Evolutionary conservation across 2,113 vertebrate genomes (phyloP), one percentile per base, ranked within the genome.

Genomic region (Macquaria australasica): DNA sequence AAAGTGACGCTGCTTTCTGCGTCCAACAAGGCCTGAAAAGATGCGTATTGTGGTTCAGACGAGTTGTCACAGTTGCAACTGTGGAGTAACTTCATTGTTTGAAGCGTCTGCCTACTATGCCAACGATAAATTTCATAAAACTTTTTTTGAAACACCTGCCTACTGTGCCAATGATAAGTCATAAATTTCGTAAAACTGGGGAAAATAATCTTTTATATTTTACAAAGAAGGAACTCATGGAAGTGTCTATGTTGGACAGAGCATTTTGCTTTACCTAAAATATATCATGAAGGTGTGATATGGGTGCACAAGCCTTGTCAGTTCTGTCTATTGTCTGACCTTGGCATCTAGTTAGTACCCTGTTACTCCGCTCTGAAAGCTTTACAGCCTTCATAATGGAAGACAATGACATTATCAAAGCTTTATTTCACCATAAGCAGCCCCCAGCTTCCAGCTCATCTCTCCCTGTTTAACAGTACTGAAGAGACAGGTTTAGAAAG

Each of bases 351-450:
- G 66, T 86, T 66, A 69, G 67, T 12, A 60, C 59, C 53, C 28
- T 21, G 69, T 62, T 67, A 31, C 63, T 80, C 41, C 1, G 21
- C 64, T 87, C 81, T 89, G 83, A 86, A 63, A 77, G 60, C 58
- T 91, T 91, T 87, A 90, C 68, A 60, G 85, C 72, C 83, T 84
- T 69, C 31, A 39, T 86, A 83, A 89, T 88, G 69, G 70, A 82
- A 81, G 45, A 84, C 75, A 64, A 39, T 73, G 83, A 71, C 90
- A 88, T 88, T 90, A 93, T 90, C 78, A 83, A 80, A 85, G 84
- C 63, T 85, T 88, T 85, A 87, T 84, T 81, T 82, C 75, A 79
- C 70, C 80, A 66, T 76, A 53, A 81, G 56, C 37, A 58, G 56
- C 55, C 56, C 4, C 4, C 53, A 5, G 18, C 48, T 77, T 83